Evolutionary conservation across 2,113 vertebrate species (phyloP).

Genomic region (Ondatra zibethicus): DNA sequence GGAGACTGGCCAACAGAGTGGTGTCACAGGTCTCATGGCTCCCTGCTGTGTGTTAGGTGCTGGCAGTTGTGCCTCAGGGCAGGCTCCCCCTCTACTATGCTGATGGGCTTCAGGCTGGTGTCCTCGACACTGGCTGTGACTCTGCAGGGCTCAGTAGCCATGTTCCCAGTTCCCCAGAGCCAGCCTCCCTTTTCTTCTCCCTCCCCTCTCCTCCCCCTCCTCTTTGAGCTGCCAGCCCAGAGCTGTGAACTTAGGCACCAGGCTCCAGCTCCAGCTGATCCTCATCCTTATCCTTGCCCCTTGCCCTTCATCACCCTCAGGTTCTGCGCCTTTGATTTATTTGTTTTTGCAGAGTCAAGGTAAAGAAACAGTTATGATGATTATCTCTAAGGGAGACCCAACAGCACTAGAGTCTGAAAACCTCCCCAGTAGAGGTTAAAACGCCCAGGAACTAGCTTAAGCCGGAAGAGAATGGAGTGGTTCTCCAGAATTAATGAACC

Average conservation of each 20-base stretch:
- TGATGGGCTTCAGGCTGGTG: not conserved
- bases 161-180: not conserved
- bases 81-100: too few relatives aligned
- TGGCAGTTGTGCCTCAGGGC: accelerated
- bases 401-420: not conserved
- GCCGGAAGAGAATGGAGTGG: not conserved
- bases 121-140: not conserved
- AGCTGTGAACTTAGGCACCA: not conserved
- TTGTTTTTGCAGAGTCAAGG: not conserved
- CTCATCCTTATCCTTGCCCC: too few relatives aligned
- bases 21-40: accelerated
- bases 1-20: too few relatives aligned
- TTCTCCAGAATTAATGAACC: not conserved
- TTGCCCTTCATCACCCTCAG: not conserved
- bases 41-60: accelerated
- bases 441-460: not conserved
- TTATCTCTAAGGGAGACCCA: not conserved
- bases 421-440: not conserved
- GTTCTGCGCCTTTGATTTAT: not conserved
- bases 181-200: not conserved
- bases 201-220: too few relatives aligned
- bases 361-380: not conserved
- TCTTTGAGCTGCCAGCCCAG: not conserved
- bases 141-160: not conserved
- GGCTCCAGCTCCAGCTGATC: too few relatives aligned